phyloP scores from a whole-genome alignment of 1,140 invertebrate species.

The Zaprionus africanus region DNA sequence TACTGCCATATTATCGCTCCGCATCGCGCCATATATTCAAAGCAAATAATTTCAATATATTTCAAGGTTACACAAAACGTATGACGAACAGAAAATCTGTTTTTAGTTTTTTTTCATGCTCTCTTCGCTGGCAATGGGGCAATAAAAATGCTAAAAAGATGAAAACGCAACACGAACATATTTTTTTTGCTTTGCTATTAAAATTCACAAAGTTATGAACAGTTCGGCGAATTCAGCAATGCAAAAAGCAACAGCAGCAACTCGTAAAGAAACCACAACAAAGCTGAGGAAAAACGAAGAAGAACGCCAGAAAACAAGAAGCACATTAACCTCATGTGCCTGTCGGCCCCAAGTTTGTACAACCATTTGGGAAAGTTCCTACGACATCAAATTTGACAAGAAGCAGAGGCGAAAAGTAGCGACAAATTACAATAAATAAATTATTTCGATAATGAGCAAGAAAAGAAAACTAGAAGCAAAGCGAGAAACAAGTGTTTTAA shows the following conservation, averaged over 20 bases:
- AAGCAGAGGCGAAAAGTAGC: neutral
- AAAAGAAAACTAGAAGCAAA: neutral
- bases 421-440: neutral
- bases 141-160: conserved; percentile 48
- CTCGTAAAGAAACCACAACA: conserved; percentile 10
- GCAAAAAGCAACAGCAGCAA: conserved; percentile 30
- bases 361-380: conserved; percentile 8
- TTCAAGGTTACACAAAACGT: conserved; percentile 63
- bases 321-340: conserved; percentile 58
- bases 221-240: conserved; percentile 19
- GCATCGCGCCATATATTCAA: conserved; percentile 40
- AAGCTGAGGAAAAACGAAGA: conserved; percentile 1
- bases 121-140: conserved; percentile 5
- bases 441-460: neutral
- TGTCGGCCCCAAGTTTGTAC: neutral
- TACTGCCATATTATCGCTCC: conserved; percentile 38
- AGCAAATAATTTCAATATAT: conserved; percentile 63
- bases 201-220: conserved; percentile 43
- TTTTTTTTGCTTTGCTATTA: conserved; percentile 10
- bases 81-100: conserved; percentile 70
- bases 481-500: neutral
- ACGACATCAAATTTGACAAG: neutral
- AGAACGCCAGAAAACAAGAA: conserved; percentile 23
- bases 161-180: conserved; percentile 20
- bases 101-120: conserved; percentile 54